Conservation (phyloP, 2,888 invertebrate genomes). For the Catonia carolina region DNA sequence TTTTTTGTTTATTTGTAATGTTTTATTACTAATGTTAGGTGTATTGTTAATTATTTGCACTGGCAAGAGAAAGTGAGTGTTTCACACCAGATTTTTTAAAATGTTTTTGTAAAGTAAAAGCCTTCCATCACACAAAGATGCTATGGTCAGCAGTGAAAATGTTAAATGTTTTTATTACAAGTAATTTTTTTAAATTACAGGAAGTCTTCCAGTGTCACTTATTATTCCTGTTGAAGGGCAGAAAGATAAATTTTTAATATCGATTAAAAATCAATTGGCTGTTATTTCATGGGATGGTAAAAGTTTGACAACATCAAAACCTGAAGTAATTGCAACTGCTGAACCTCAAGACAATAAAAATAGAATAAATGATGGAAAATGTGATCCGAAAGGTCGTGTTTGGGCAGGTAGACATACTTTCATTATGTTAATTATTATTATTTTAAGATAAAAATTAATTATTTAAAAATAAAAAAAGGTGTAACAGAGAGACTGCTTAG, state of each 20-base stretch:
- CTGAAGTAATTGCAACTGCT: constrained; percentile 52
- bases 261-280: constrained; percentile 52
- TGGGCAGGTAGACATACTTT: constrained; percentile 63
- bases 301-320: constrained; percentile 46
- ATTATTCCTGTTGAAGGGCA: constrained; percentile 14
- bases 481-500: too few relatives aligned
- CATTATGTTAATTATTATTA: too few relatives aligned
- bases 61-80: too few relatives aligned
- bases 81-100: too few relatives aligned
- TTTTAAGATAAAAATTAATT: too few relatives aligned
- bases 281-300: constrained; percentile 58
- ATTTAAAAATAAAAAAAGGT: too few relatives aligned
- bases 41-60: too few relatives aligned
- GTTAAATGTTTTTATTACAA: not conserved
- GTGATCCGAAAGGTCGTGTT: constrained; percentile 64
- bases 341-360: constrained; percentile 62
- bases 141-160: too few relatives aligned
- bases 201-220: not conserved
- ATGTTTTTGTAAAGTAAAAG: too few relatives aligned
- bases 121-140: too few relatives aligned
- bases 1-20: too few relatives aligned
- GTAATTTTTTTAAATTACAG: not conserved
- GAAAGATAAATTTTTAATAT: constrained; percentile 54
- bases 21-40: too few relatives aligned
- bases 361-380: constrained; percentile 71